Conservation (phyloP, 2,888 invertebrate genomes). For the Melinaea menophilus region DNA sequence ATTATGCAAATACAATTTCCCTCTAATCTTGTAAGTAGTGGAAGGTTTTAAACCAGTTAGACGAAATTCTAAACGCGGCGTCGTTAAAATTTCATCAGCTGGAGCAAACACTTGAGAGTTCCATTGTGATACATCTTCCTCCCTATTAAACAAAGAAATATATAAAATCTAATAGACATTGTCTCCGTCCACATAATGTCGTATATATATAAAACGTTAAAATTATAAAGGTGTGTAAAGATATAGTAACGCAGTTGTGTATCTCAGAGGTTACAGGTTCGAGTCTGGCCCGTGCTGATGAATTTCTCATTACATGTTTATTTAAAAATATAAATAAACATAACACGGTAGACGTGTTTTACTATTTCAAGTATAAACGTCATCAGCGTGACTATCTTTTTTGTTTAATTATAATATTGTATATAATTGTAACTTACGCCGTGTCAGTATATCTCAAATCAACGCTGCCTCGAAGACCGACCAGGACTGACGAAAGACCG, state of each 20-base stretch:
- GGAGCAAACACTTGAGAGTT: slow-evolving; percentile 91
- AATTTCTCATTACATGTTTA: too few species aligned
- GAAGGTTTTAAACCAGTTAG: slow-evolving; percentile 86
- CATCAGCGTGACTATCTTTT: too few species aligned
- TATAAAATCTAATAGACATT: neutral
- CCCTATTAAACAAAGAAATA: slow-evolving; percentile 54
- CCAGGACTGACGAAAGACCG: slow-evolving; percentile 87
- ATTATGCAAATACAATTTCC: slow-evolving; percentile 87
- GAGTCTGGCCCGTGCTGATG: too few species aligned
- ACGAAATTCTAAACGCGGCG: slow-evolving; percentile 91
- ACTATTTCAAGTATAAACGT: too few species aligned
- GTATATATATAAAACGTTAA: too few species aligned
- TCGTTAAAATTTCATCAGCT: slow-evolving; percentile 90
- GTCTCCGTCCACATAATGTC: too few species aligned
- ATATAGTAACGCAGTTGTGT: too few species aligned
- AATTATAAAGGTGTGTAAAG: too few species aligned
- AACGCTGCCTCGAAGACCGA: slow-evolving; percentile 91
- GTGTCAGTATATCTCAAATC: slow-evolving; percentile 91
- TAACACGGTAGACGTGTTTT: too few species aligned
- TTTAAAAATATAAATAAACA: too few species aligned
- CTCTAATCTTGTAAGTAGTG: slow-evolving; percentile 89
- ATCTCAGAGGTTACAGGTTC: too few species aligned
- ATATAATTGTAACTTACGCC: slow-evolving; percentile 72
- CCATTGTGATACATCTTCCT: slow-evolving; percentile 86
- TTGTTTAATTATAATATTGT: neutral